phyloP scores from a whole-genome alignment of 92 coral and sea anemone species.

The Zoanthus sociatus region DNA sequence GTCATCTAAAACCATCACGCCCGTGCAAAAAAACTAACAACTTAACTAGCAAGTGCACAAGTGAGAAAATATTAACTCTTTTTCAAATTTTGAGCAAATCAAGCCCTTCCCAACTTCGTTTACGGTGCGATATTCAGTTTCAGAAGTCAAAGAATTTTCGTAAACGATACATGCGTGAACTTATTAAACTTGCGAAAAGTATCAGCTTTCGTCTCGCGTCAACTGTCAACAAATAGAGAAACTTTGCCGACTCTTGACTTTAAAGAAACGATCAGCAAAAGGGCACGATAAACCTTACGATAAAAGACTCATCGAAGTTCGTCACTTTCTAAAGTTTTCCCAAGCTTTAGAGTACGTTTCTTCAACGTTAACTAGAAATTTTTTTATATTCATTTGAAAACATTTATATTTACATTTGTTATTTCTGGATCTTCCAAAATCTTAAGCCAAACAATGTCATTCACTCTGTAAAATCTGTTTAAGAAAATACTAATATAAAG shows the following conservation, averaged over 20 bases:
- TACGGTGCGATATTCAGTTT: neutral
- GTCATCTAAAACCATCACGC: too few species aligned
- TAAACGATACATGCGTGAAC: neutral
- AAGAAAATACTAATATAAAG: too few species aligned
- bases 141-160: neutral
- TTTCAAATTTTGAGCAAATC: too few species aligned
- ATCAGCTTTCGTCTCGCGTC: neutral
- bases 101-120: too few species aligned
- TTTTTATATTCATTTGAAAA: too few species aligned
- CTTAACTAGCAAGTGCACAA: too few species aligned
- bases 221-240: neutral
- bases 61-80: too few species aligned
- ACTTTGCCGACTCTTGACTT: neutral
- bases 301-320: neutral
- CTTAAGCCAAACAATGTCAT: too few species aligned
- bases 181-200: neutral
- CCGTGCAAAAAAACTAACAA: too few species aligned
- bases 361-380: neutral
- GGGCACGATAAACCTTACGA: neutral
- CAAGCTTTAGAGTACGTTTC: neutral
- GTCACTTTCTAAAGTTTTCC: neutral
- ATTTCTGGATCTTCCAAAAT: too few species aligned
- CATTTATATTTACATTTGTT: too few species aligned
- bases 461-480: too few species aligned
- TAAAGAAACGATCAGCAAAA: neutral